A percentile compares a stretch with the other conserved stretches of the same genome.
These are phyloP conservation scores for Diplodus sargus DNA, from an alignment of 2,797 vertebrate species.

Conservation along the genomic window DNA sequence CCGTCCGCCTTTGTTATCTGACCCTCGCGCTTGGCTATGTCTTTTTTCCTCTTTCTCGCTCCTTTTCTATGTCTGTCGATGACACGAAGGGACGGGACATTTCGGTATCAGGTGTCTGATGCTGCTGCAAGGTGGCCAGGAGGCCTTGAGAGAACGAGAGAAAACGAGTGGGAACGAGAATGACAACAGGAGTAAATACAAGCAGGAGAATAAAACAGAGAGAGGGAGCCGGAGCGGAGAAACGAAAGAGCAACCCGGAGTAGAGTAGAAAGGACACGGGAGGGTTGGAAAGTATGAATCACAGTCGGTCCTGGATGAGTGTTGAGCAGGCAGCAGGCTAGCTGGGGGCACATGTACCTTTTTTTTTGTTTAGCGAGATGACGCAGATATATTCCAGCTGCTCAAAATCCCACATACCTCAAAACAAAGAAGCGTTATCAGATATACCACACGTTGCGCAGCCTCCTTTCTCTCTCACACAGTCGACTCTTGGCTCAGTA, in stretches of 20 bases:
- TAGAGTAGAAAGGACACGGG: conserved; percentile 40
- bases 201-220: conserved; percentile 16
- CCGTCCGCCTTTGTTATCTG: conserved; percentile 55
- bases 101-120: conserved; percentile 62
- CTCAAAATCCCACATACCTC: conserved; percentile 51
- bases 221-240: conserved; percentile 1
- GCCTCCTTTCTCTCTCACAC: conserved; percentile 2
- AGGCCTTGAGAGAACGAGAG: conserved; percentile 36
- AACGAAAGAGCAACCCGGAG: conserved; percentile 39
- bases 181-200: conserved; percentile 17
- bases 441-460: conserved; percentile 28
- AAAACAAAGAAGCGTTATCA: conserved; percentile 39
- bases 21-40: conserved; percentile 35
- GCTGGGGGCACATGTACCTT: conserved; percentile 58
- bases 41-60: conserved; percentile 54
- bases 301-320: conserved; percentile 49
- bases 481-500: conserved; percentile 37
- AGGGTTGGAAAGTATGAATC: conserved; percentile 61
- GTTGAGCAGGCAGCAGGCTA: conserved; percentile 44
- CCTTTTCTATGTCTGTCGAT: conserved; percentile 32
- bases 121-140: conserved; percentile 30
- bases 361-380: conserved; percentile 25
- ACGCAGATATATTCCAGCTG: conserved; percentile 60
- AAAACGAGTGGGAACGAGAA: conserved; percentile 15
- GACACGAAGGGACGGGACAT: conserved; percentile 47